A percentile compares a stretch with the other conserved stretches of the same genome.
These are phyloP conservation scores for Melangyna quadrimaculata DNA, from an alignment of 2,888 invertebrate genomes.

Conservation along the genomic window DNA sequence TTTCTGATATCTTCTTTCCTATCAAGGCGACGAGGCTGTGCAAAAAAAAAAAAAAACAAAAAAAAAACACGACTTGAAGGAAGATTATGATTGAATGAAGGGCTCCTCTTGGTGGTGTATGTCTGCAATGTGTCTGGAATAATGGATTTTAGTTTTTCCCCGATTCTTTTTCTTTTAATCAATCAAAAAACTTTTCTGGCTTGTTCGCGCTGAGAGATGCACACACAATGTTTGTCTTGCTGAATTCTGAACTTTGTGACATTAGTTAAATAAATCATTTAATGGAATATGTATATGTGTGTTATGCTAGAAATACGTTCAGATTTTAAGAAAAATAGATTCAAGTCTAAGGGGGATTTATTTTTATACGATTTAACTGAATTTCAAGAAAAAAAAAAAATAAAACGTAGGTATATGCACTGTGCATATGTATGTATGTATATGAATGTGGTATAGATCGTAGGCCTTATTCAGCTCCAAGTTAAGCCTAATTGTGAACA, in stretches of 20 bases:
- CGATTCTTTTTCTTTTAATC: constrained; percentile 68
- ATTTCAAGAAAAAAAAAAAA: background rate
- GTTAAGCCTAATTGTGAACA: too few species aligned
- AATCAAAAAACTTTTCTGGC: constrained; percentile 59
- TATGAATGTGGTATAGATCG: too few species aligned
- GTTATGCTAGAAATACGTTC: background rate
- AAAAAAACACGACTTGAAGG: background rate
- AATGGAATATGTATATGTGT: constrained; percentile 37
- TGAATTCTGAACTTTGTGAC: constrained; percentile 59
- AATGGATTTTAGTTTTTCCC: constrained; percentile 70
- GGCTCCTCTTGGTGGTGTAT: constrained; percentile 41
- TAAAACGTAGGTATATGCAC: too few species aligned
- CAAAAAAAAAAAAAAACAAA: too few species aligned
- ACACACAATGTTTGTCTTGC: constrained; percentile 48
- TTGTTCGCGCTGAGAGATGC: background rate
- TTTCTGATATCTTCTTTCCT: constrained; percentile 69
- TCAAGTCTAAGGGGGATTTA: constrained; percentile 11
- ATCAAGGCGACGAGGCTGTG: background rate
- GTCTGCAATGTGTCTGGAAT: constrained; percentile 65
- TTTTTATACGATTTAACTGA: background rate
- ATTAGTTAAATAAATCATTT: constrained; percentile 67
- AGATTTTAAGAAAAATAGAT: constrained; percentile 24
- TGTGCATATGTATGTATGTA: too few species aligned
- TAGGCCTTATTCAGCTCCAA: too few species aligned
- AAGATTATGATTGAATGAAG: constrained; percentile 33